Percentiles rank a stretch among this genome's conserved stretches.
These are phyloP conservation scores for Temnothorax curvispinosus DNA, from an alignment of 1,140 invertebrate genomes.

Conservation along the genomic window DNA sequence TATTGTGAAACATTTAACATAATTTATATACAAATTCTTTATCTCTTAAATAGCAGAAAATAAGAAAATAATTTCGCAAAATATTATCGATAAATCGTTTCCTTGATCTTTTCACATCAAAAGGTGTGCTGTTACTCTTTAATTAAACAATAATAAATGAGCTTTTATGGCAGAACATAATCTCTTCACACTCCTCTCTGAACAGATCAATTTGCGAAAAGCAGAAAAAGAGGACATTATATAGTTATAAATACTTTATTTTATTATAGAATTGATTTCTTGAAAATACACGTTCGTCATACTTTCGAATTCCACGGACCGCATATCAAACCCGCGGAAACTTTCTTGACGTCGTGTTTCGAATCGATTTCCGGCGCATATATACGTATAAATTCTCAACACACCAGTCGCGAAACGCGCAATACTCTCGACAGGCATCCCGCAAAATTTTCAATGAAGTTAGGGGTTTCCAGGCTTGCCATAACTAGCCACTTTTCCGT, in stretches of 20 bases:
- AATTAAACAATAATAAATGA: slow-evolving; percentile 27
- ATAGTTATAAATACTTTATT: neutral
- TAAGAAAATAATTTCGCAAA: neutral
- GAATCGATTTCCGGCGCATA: slow-evolving; percentile 26
- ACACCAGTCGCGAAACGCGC: neutral
- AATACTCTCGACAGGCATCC: neutral
- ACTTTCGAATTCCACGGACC: neutral
- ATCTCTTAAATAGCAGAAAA: neutral
- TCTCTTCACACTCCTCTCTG: neutral
- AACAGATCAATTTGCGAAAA: neutral
- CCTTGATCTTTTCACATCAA: neutral
- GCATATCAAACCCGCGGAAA: slow-evolving; percentile 14
- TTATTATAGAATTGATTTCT: slow-evolving; percentile 34
- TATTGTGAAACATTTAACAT: neutral
- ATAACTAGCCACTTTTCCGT: neutral
- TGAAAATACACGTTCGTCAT: neutral
- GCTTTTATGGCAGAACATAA: neutral
- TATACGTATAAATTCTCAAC: neutral
- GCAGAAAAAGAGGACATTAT: neutral
- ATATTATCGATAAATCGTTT: neutral
- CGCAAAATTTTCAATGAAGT: slow-evolving; percentile 15
- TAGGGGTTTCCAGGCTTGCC: neutral
- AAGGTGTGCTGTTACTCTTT: neutral
- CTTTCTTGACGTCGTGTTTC: slow-evolving; percentile 30
- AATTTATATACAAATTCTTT: neutral